Evolutionary conservation across 2,888 invertebrate genomes (phyloP).

Genomic region (Scelioninae gen. 2): DNA sequence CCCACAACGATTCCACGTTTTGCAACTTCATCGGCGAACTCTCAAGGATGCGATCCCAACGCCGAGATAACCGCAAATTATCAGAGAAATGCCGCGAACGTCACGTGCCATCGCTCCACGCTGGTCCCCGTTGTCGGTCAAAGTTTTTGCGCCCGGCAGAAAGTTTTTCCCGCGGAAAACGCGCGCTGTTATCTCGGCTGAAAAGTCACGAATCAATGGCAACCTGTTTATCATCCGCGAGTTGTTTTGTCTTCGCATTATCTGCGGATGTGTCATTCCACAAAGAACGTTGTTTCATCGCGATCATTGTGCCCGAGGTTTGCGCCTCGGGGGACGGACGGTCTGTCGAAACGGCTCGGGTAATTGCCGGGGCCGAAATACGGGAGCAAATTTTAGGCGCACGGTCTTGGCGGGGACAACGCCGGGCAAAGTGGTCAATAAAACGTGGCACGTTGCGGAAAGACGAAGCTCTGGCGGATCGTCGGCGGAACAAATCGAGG

Average conservation of each 20-base stretch:
- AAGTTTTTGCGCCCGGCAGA: slow-evolving; percentile 43
- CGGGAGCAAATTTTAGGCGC: too few relatives aligned
- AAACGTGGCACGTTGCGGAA: too few relatives aligned
- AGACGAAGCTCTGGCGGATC: too few relatives aligned
- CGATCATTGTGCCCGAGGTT: slow-evolving; percentile 40
- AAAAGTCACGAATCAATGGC: slow-evolving; percentile 60
- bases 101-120: slow-evolving; percentile 46
- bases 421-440: too few relatives aligned
- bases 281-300: slow-evolving; percentile 55
- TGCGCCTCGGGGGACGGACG: slow-evolving; percentile 13
- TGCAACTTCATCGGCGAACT: slow-evolving; percentile 20
- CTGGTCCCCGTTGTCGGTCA: slow-evolving; percentile 38
- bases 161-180: slow-evolving; percentile 56
- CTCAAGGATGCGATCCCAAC: slow-evolving; percentile 14
- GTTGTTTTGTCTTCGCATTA: slow-evolving; percentile 61
- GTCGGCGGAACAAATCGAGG: too few relatives aligned
- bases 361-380: too few relatives aligned
- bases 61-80: slow-evolving; percentile 28
- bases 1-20: slow-evolving; percentile 36
- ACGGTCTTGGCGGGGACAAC: too few relatives aligned
- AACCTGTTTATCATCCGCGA: slow-evolving; percentile 53
- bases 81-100: slow-evolving; percentile 30
- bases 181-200: slow-evolving; percentile 48
- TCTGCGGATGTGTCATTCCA: slow-evolving; percentile 59
- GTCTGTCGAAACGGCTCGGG: too few relatives aligned